Evolutionary conservation across 2,888 invertebrate genomes (phyloP), one percentile per base, ranked within the genome.

Genomic region (Mesorhabditis spiculigera): DNA sequence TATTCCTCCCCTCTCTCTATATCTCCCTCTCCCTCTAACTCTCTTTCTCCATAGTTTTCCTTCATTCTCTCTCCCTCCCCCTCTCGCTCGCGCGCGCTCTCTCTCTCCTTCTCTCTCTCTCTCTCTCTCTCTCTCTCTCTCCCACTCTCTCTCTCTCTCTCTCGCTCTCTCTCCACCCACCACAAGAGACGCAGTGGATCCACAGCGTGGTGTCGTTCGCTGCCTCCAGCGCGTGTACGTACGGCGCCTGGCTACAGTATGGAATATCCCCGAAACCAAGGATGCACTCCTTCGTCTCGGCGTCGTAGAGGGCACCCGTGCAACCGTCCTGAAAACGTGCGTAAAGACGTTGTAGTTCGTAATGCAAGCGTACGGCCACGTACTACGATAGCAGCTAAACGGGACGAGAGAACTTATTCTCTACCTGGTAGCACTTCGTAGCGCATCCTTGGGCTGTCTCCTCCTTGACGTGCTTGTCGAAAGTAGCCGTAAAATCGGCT

Each of bases 111-210:
- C 28, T 28, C 28, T 28, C 1, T 28, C 3, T 28, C 28, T 28
- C n/a, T 28, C 28, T 28, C 28, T 28, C 28, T 28, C 28, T 28
- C 28, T 28, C n/a, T 28, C 28, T 28, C 28, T 28, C 28, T 28
- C 28, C 3, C 28, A 1, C 28, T 28, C 28, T 28, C 28, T 28
- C 28, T 28, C 28, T 28, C 28, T 28, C 28, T 28, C 28, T 28
- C 28, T 28, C 28, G 1, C 28, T 28, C 28, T 28, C 28, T 28
- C 1, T 28, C 3, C 28, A 72, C 75, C 65, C 63, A 79, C 78
- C 76, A 70, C 82, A 82, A 41, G 78, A 76, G 8, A 82, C 69
- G 65, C 82, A 82, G 67, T 81, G 80, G 63, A 82, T 80, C 82
- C 80, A 79, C 5, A 78, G 65, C 8, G 72, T 70, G 13, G 70